These are phyloP conservation scores for Sebastes diaconus DNA, from an alignment of 2,797 vertebrate species.

Conservation along the genomic window DNA sequence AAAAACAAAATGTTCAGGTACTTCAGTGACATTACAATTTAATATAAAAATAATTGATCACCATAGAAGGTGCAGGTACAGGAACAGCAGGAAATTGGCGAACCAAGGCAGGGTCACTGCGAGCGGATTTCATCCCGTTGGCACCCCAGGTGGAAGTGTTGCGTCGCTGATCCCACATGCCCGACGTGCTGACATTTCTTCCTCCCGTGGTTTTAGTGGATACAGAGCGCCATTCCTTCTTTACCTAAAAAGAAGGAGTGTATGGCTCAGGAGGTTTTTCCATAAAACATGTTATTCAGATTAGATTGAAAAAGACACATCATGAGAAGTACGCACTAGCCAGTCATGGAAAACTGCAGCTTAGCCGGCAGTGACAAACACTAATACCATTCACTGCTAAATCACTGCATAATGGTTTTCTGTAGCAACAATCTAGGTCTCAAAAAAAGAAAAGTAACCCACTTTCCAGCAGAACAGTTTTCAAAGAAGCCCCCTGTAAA, in stretches of 20 bases:
- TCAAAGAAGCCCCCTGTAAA: constrained; percentile 39
- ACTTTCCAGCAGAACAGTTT: constrained; percentile 25
- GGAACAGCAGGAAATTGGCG: not conserved
- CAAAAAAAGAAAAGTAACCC: not conserved
- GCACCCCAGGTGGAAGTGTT: not conserved
- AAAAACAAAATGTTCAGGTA: not conserved
- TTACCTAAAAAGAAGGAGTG: constrained; percentile 27
- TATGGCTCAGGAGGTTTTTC: not conserved
- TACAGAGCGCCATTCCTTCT: constrained; percentile 41
- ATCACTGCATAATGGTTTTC: not conserved
- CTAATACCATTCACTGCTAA: not conserved
- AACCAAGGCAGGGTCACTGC: constrained; percentile 70
- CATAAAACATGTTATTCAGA: not conserved
- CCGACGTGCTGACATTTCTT: constrained; percentile 17
- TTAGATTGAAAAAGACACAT: not conserved
- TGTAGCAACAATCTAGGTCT: not conserved
- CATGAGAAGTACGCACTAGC: not conserved
- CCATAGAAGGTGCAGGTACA: constrained; percentile 16
- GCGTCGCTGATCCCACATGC: constrained; percentile 49
- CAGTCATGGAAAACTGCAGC: not conserved
- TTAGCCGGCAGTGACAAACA: not conserved
- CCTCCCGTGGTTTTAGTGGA: constrained; percentile 34
- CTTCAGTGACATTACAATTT: not conserved
- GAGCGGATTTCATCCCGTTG: constrained; percentile 61
- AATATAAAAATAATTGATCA: constrained; percentile 16